Conservation (phyloP, 1,140 invertebrate genomes). For the Diabrotica virgifera region DNA sequence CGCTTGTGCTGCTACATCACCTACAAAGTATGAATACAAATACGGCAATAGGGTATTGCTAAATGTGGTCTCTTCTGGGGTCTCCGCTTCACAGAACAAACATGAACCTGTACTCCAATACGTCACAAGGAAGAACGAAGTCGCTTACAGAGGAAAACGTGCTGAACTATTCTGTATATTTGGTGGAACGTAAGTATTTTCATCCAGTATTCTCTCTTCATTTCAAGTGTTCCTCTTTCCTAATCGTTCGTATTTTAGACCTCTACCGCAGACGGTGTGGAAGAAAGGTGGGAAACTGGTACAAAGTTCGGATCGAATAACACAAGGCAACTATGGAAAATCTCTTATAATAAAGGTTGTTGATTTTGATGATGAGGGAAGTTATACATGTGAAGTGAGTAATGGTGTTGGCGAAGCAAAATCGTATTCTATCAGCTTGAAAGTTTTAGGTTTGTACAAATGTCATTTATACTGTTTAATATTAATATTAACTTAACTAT, state of each 20-base stretch:
- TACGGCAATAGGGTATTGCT: slow-evolving; percentile 79
- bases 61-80: slow-evolving; percentile 73
- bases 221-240: not conserved
- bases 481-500: not conserved
- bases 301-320: slow-evolving; percentile 69
- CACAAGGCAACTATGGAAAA: slow-evolving; percentile 88
- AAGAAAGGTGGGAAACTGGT: slow-evolving; percentile 70
- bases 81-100: slow-evolving; percentile 72
- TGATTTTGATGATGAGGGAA: slow-evolving; percentile 81
- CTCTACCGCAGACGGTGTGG: slow-evolving; percentile 81
- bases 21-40: slow-evolving; percentile 88
- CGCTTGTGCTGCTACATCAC: slow-evolving; percentile 83
- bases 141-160: slow-evolving; percentile 76
- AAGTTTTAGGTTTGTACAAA: slow-evolving; percentile 65
- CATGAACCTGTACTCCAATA: slow-evolving; percentile 77
- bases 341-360: slow-evolving; percentile 83
- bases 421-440: slow-evolving; percentile 79
- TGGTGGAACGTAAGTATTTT: slow-evolving; percentile 79
- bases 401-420: slow-evolving; percentile 84
- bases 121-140: slow-evolving; percentile 78
- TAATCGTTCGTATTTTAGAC: slow-evolving; percentile 48
- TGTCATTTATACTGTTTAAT: not conserved
- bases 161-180: slow-evolving; percentile 85
- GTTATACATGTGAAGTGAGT: slow-evolving; percentile 86
- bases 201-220: not conserved